Evolutionary conservation across 2,888 invertebrate genomes (phyloP).

Genomic region (Hermaeophaga mercurialis): DNA sequence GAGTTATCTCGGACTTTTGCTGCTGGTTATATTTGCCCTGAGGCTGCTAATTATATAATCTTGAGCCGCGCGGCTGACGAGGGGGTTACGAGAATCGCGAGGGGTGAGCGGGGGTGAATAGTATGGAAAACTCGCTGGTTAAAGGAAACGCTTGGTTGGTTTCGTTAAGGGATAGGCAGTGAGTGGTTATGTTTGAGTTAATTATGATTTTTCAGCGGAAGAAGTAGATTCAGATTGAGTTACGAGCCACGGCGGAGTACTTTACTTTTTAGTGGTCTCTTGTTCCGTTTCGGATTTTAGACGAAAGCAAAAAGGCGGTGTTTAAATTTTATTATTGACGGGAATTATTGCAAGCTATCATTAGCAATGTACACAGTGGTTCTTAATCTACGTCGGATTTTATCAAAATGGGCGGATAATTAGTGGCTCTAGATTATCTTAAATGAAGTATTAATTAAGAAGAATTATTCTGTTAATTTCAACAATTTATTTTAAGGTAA

Average conservation of each 20-base stretch:
- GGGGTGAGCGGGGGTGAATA: constrained; percentile 43
- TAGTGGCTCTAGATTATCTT: no score
- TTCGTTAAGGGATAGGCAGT: constrained; percentile 46
- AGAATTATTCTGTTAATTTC: no score
- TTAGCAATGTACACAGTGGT: no score
- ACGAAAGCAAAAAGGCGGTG: constrained; percentile 14
- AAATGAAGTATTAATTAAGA: no score
- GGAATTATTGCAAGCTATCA: constrained; percentile 13
- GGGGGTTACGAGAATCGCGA: constrained; percentile 5
- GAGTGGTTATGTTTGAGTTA: constrained; percentile 46
- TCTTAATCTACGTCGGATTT: no score
- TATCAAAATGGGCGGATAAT: no score
- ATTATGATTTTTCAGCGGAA: constrained; percentile 41
- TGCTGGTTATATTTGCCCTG: constrained; percentile 47
- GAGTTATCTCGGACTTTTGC: constrained; percentile 43
- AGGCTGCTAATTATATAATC: constrained; percentile 53
- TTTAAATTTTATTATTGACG: constrained; percentile 23
- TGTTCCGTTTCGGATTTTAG: constrained; percentile 17
- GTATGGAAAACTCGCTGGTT: constrained; percentile 48
- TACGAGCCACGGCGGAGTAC: constrained; percentile 18
- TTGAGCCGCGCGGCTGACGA: constrained; percentile 44
- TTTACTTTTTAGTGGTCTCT: constrained; percentile 17
- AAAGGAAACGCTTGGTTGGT: constrained; percentile 46
- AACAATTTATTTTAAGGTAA: no score
- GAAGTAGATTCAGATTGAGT: constrained; percentile 25